phyloP scores from a whole-genome alignment of 2,797 vertebrate species.

The Spea hammondii region DNA sequence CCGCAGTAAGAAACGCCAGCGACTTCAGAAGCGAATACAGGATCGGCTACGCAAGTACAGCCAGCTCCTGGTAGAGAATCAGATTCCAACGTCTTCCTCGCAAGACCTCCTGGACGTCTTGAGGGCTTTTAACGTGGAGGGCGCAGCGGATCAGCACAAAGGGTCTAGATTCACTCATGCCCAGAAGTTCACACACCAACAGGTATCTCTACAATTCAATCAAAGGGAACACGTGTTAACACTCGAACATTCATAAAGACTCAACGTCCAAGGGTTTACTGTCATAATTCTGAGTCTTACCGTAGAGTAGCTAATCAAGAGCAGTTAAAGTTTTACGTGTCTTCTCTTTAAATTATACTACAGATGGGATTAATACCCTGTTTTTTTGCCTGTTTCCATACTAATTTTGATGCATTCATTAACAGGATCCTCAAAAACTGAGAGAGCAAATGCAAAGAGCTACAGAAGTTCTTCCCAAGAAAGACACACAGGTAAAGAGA shows the following conservation, averaged over 20 bases:
- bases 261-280: no score
- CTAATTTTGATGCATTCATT: no score
- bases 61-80: conserved; percentile 59
- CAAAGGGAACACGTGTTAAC: not conserved
- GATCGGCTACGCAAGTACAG: conserved; percentile 77
- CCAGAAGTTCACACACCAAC: conserved; percentile 81
- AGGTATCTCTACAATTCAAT: conserved; percentile 62
- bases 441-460: conserved; percentile 44
- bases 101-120: conserved; percentile 77
- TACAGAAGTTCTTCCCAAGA: conserved; percentile 39
- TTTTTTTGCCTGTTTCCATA: no score
- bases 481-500: conserved; percentile 34
- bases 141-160: conserved; percentile 66
- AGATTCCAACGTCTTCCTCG: conserved; percentile 17
- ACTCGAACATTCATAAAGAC: no score
- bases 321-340: no score
- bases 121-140: conserved; percentile 66
- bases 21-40: conserved; percentile 76
- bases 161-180: conserved; percentile 87
- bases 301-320: no score
- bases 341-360: no score
- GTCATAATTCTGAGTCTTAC: no score
- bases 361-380: no score
- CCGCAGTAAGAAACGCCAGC: conserved; percentile 67
- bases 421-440: conserved; percentile 39